Evolutionary conservation across 2,797 vertebrate genomes (phyloP).

Genomic region (Phoeniculus purpureus): DNA sequence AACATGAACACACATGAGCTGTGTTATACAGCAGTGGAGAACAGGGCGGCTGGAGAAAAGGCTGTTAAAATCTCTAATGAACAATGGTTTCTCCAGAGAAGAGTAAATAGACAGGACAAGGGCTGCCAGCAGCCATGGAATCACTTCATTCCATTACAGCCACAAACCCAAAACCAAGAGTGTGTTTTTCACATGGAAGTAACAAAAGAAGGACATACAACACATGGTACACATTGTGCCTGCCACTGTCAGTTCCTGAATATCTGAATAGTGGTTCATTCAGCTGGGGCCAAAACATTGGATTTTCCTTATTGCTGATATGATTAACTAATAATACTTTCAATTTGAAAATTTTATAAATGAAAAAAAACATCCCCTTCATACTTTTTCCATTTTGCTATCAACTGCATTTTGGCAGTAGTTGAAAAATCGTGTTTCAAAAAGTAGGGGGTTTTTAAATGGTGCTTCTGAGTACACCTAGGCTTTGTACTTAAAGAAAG

Average conservation of each 20-base stretch:
- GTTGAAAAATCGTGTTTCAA: background rate
- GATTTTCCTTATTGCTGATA: background rate
- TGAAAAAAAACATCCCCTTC: background rate
- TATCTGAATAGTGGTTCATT: background rate
- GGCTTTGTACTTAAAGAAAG: background rate
- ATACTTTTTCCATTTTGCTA: background rate
- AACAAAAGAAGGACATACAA: background rate
- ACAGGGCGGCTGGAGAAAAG: background rate
- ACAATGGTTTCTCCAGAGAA: background rate
- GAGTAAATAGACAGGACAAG: background rate
- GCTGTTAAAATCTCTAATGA: background rate
- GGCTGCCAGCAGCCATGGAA: background rate
- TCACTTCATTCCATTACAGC: background rate
- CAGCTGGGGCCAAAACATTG: background rate
- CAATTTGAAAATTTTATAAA: background rate
- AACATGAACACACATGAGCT: background rate
- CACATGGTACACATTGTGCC: background rate
- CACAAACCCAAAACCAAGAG: background rate
- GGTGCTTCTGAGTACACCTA: fast-evolving
- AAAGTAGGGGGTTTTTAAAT: background rate
- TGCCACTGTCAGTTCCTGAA: background rate
- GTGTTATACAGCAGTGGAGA: background rate
- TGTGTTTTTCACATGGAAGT: background rate
- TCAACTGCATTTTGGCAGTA: background rate
- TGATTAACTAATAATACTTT: background rate